These are phyloP conservation scores for Amphimedon queenslandica DNA, from an alignment of 37 sponge, comb jelly and placozoan genomes.

Conservation along the genomic window DNA sequence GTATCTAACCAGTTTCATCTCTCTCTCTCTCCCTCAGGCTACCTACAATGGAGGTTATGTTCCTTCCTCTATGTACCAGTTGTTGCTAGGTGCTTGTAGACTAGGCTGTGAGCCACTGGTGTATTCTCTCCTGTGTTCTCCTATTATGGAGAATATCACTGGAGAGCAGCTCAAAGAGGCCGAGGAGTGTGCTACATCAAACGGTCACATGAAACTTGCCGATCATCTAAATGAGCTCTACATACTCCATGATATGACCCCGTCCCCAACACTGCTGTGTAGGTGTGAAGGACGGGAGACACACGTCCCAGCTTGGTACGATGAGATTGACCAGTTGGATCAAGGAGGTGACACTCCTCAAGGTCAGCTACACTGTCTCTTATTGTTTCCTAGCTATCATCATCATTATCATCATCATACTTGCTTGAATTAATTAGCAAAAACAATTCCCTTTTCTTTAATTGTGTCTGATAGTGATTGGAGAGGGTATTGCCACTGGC, in stretches of 20 bases:
- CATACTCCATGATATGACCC: neutral
- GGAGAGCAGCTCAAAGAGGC: slow-evolving; percentile 31
- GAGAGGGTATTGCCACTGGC: no score
- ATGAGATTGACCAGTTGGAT: neutral
- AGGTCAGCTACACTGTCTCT: no score
- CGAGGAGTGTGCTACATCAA: slow-evolving; percentile 10
- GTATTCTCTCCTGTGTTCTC: slow-evolving; percentile 25
- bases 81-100: slow-evolving; percentile 62
- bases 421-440: neutral
- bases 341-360: slow-evolving; percentile 17
- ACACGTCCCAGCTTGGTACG: neutral
- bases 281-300: neutral
- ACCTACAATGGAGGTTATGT: slow-evolving; percentile 10
- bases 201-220: slow-evolving; percentile 37
- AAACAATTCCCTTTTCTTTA: neutral
- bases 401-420: neutral
- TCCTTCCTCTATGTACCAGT: slow-evolving; percentile 27
- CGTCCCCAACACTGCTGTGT: neutral
- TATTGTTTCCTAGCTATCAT: neutral
- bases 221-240: slow-evolving; percentile 10
- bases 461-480: no score
- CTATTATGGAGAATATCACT: slow-evolving; percentile 13
- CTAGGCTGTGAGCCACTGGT: slow-evolving; percentile 53
- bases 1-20: neutral
- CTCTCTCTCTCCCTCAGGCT: neutral